These are phyloP conservation scores for Apamea monoglypha DNA, from an alignment of 2,888 invertebrate species.

Conservation along the genomic window DNA sequence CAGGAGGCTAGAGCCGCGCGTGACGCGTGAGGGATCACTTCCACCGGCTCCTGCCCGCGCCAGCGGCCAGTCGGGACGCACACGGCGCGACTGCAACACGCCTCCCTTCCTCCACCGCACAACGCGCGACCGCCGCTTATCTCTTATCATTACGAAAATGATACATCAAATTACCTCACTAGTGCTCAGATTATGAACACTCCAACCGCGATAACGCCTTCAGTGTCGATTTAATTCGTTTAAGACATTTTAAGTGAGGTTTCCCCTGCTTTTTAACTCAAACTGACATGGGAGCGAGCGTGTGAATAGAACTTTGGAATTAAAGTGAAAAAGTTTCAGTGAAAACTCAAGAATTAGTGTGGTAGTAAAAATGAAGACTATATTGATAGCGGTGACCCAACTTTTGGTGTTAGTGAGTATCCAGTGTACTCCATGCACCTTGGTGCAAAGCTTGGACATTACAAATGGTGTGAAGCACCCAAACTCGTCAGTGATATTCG, in stretches of 20 bases:
- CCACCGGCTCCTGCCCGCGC: constrained; percentile 19
- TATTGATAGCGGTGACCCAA: constrained; percentile 65
- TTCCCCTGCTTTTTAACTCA: constrained; percentile 30
- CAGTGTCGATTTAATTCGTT: constrained; percentile 69
- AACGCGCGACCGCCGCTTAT: constrained; percentile 65
- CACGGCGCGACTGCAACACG: constrained; percentile 55
- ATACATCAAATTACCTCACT: constrained; percentile 86
- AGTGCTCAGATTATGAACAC: constrained; percentile 81
- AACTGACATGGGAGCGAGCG: constrained; percentile 39
- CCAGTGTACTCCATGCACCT: constrained; percentile 76
- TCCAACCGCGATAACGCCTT: constrained; percentile 75
- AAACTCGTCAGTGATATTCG: constrained; percentile 79
- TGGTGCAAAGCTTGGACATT: constrained; percentile 81
- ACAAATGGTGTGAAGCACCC: constrained; percentile 73
- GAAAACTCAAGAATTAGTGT: constrained; percentile 38
- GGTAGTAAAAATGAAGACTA: constrained; percentile 69
- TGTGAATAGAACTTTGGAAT: constrained; percentile 23
- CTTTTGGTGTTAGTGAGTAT: constrained; percentile 64
- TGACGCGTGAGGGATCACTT: constrained; percentile 19
- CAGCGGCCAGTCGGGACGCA: constrained; percentile 57
- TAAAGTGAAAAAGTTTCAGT: constrained; percentile 52
- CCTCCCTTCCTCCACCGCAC: constrained; percentile 51
- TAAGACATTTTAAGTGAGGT: constrained; percentile 41
- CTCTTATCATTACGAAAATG: constrained; percentile 86
- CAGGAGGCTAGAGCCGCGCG: constrained; percentile 13